These are phyloP conservation scores for Piaya cayana DNA, from an alignment of 2,113 vertebrate genomes.

Conservation along the genomic window DNA sequence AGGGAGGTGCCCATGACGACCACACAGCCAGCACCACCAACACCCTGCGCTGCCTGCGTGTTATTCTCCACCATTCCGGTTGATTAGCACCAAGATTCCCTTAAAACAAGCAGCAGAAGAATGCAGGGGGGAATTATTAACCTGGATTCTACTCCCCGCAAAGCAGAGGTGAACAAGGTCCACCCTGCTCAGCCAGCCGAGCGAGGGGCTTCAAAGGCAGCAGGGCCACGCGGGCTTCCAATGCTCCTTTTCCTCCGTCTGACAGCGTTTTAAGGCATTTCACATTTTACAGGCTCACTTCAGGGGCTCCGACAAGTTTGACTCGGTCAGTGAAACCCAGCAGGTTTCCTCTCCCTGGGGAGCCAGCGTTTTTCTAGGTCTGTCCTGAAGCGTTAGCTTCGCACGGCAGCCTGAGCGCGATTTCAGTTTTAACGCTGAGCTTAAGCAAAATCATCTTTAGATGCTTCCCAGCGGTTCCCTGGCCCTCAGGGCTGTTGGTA, in stretches of 20 bases:
- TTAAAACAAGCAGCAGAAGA: not conserved
- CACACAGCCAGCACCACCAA: not conserved
- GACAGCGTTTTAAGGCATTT: not conserved
- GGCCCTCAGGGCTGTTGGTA: not conserved
- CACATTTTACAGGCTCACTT: not conserved
- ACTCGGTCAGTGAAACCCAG: not conserved
- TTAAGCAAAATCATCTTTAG: not conserved
- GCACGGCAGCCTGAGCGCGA: accelerated
- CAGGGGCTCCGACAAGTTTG: not conserved
- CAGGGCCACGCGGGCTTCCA: not conserved
- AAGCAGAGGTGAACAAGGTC: not conserved
- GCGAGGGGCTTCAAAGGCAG: not conserved
- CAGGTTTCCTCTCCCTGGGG: not conserved
- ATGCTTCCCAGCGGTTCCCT: not conserved
- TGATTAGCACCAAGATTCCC: not conserved
- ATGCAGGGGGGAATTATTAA: slow-evolving; percentile 7
- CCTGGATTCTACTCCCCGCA: not conserved
- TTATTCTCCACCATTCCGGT: not conserved
- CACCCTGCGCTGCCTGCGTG: accelerated
- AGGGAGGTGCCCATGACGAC: not conserved
- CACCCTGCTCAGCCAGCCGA: accelerated
- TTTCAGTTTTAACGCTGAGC: not conserved
- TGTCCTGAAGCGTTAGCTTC: not conserved
- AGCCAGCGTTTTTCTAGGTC: accelerated
- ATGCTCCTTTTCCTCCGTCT: not conserved